Conservation (phyloP, 2,888 invertebrate species). For the Stenchaetothrips biformis region DNA sequence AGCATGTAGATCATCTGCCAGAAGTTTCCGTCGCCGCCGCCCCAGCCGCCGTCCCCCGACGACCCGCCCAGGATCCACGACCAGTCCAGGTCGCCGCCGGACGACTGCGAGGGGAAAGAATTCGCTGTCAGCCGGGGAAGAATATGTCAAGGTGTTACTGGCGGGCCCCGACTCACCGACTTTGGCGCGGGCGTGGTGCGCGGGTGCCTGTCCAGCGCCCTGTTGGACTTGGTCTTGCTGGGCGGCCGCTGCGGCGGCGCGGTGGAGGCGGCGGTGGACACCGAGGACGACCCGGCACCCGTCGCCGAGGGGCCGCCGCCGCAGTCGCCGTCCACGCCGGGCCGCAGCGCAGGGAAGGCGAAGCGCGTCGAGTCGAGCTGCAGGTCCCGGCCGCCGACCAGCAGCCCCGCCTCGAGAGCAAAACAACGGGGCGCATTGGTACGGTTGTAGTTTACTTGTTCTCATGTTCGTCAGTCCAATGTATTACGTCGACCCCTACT, state of each 20-base stretch:
- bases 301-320: neutral
- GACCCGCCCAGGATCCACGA: constrained; percentile 10
- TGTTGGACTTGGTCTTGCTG: neutral
- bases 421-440: too few relatives aligned
- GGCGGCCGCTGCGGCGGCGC: constrained; percentile 1
- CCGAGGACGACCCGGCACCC: neutral
- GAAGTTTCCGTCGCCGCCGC: neutral
- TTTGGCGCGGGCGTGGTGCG: neutral
- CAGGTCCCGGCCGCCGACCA: constrained; percentile 6
- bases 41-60: neutral
- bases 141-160: neutral
- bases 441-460: too few relatives aligned
- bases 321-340: constrained; percentile 5
- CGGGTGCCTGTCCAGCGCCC: neutral
- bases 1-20: neutral
- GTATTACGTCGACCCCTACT: too few relatives aligned
- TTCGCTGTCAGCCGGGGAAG: neutral
- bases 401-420: neutral
- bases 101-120: neutral
- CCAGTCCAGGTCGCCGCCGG: neutral
- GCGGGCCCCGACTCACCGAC: neutral
- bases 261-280: neutral
- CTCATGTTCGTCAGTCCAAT: too few relatives aligned
- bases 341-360: neutral
- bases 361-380: constrained; percentile 13